Percentiles rank a stretch among this genome's conserved stretches.
phyloP scores from a whole-genome alignment of 2,888 invertebrate genomes.

The Eucriotettix oculatus region DNA sequence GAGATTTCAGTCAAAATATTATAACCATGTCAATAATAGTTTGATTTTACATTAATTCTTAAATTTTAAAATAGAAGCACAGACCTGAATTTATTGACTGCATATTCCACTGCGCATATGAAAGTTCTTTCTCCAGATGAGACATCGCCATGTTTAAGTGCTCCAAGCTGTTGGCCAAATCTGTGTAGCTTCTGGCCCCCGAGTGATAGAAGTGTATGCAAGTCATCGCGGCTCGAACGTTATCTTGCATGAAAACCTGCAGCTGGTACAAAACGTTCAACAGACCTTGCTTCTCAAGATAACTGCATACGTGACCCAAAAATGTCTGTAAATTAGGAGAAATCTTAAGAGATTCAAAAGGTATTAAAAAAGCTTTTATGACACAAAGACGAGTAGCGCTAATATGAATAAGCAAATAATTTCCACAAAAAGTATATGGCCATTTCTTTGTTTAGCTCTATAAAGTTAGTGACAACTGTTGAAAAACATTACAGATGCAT shows the following conservation, averaged over 20 bases:
- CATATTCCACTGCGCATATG: neutral
- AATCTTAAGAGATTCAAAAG: neutral
- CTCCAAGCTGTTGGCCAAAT: slow-evolving; percentile 33
- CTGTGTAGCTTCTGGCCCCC: slow-evolving; percentile 36
- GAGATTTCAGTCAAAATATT: no score
- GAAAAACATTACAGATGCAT: no score
- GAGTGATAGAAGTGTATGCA: slow-evolving; percentile 60
- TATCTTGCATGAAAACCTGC: slow-evolving; percentile 54
- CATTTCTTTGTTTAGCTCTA: no score
- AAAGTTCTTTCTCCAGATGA: slow-evolving; percentile 42
- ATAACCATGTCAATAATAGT: no score
- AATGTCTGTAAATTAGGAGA: slow-evolving; percentile 31
- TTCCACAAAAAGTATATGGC: no score
- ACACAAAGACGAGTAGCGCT: no score
- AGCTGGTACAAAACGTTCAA: slow-evolving; percentile 57
- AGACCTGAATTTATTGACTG: neutral
- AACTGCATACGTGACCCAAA: slow-evolving; percentile 50
- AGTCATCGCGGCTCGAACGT: slow-evolving; percentile 61
- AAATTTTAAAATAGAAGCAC: neutral
- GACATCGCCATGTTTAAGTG: slow-evolving; percentile 39
- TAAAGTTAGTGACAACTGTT: no score
- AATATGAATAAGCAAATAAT: no score
- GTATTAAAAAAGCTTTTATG: no score
- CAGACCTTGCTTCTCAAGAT: slow-evolving; percentile 48
- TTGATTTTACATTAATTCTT: no score